Conservation (phyloP, 2,113 vertebrate species). For the Neogale vison region DNA sequence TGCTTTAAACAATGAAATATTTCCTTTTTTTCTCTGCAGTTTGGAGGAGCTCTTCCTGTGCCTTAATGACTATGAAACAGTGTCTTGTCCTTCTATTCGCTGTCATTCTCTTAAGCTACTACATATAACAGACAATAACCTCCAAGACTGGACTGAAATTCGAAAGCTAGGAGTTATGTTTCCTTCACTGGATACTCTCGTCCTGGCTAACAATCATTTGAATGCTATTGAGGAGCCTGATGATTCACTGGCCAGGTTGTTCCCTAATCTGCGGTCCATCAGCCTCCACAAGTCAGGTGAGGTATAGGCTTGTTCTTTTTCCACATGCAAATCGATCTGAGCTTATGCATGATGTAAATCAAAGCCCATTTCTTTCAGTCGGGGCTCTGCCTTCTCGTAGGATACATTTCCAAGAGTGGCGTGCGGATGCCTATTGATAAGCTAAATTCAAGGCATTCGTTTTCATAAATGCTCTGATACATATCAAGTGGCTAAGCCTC, state of each 20-base stretch:
- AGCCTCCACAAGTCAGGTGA: conserved; percentile 98
- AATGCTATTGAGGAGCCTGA: conserved; percentile 89
- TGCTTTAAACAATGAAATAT: background rate
- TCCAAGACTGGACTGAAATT: conserved; percentile 95
- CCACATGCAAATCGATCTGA: background rate
- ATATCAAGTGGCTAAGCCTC: background rate
- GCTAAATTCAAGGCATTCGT: conserved; percentile 15
- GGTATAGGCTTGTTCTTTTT: conserved; percentile 25
- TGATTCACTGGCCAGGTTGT: conserved; percentile 90
- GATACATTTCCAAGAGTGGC: background rate
- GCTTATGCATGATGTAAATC: background rate
- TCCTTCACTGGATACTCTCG: conserved; percentile 91
- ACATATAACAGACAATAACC: conserved; percentile 98
- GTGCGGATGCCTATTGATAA: background rate
- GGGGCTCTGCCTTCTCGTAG: background rate
- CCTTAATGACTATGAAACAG: conserved; percentile 94
- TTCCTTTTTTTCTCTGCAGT: conserved; percentile 84
- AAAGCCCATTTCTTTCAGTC: background rate
- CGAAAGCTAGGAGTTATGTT: conserved; percentile 95
- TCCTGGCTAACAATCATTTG: conserved; percentile 95
- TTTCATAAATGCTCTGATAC: conserved; percentile 44
- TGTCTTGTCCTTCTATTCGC: conserved; percentile 89
- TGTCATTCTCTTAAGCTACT: conserved; percentile 95
- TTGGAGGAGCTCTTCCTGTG: conserved; percentile 99
- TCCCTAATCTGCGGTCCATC: conserved; percentile 94